Conservation (phyloP, 2,888 invertebrate species). For the Chouioia cunea region DNA sequence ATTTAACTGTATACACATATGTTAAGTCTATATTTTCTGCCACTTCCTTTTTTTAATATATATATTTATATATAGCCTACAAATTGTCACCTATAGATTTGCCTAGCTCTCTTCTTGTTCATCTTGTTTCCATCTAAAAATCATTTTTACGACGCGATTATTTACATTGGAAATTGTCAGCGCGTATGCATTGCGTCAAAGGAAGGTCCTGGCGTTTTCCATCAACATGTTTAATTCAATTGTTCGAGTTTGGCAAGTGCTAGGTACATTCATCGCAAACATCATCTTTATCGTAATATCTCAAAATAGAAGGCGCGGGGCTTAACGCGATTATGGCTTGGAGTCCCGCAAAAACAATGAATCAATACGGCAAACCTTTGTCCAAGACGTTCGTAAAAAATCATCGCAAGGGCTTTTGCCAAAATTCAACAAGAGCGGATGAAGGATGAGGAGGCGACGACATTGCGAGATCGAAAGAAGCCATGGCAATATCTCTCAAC, state of each 20-base stretch:
- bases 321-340: too few species aligned
- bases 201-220: slow-evolving; percentile 11
- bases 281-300: not conserved
- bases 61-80: slow-evolving; percentile 43
- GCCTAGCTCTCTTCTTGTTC: slow-evolving; percentile 24
- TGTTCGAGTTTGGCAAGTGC: not conserved
- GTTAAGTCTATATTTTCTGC: slow-evolving; percentile 37
- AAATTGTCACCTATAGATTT: slow-evolving; percentile 42
- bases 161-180: slow-evolving; percentile 44
- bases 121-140: slow-evolving; percentile 51
- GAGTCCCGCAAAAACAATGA: too few species aligned
- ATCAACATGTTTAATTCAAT: not conserved
- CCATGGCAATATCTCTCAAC: slow-evolving; percentile 7
- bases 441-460: slow-evolving; percentile 4
- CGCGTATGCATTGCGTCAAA: slow-evolving; percentile 17
- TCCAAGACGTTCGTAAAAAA: not conserved
- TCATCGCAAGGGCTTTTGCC: not conserved
- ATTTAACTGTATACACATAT: slow-evolving; percentile 48
- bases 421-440: slow-evolving; percentile 29
- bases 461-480: slow-evolving; percentile 1
- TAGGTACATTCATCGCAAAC: not conserved
- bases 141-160: slow-evolving; percentile 49
- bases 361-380: not conserved
- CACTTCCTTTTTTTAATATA: slow-evolving; percentile 17
- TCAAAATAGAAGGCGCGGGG: too few species aligned